Evolutionary conservation across 1,140 invertebrate species (phyloP).

Genomic region (Pollicipes pollicipes): DNA sequence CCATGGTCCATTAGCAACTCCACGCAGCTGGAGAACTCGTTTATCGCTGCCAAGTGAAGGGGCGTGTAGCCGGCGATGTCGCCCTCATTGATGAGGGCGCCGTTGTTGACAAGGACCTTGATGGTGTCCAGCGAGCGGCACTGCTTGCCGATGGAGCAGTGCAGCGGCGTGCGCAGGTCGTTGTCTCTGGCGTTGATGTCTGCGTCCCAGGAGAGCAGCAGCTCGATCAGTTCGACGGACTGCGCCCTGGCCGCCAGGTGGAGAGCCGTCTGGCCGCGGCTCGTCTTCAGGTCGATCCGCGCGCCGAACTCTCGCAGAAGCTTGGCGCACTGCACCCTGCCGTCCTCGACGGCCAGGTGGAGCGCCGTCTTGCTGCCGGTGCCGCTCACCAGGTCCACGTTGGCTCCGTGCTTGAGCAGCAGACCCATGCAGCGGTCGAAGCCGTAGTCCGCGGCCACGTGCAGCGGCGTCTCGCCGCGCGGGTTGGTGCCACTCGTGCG

Average conservation of each 20-base stretch:
- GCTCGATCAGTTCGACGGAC: slow-evolving; percentile 54
- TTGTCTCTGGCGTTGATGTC: slow-evolving; percentile 55
- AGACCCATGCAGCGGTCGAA: slow-evolving; percentile 44
- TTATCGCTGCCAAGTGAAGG: slow-evolving; percentile 64
- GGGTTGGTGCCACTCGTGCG: slow-evolving; percentile 48
- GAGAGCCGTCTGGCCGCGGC: slow-evolving; percentile 53
- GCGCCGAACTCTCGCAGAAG: slow-evolving; percentile 51
- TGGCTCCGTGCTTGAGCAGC: slow-evolving; percentile 48
- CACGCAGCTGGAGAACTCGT: slow-evolving; percentile 63
- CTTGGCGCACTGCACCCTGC: slow-evolving; percentile 49
- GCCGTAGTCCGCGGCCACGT: slow-evolving; percentile 56
- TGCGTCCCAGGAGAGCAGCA: slow-evolving; percentile 42
- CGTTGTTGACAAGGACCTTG: slow-evolving; percentile 30
- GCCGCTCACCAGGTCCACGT: slow-evolving; percentile 51
- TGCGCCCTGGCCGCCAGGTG: slow-evolving; percentile 56
- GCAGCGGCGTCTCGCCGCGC: slow-evolving; percentile 62
- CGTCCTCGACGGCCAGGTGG: slow-evolving; percentile 60
- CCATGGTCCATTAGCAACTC: slow-evolving; percentile 62
- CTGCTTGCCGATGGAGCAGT: slow-evolving; percentile 56
- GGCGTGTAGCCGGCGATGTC: slow-evolving; percentile 79
- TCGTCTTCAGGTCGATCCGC: slow-evolving; percentile 44
- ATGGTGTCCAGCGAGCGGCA: slow-evolving; percentile 33
- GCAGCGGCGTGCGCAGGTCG: slow-evolving; percentile 51
- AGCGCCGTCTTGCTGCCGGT: slow-evolving; percentile 43
- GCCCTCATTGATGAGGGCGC: slow-evolving; percentile 61